phyloP scores from a whole-genome alignment of 2,797 vertebrate species.

The Mionectes olivaceus region DNA sequence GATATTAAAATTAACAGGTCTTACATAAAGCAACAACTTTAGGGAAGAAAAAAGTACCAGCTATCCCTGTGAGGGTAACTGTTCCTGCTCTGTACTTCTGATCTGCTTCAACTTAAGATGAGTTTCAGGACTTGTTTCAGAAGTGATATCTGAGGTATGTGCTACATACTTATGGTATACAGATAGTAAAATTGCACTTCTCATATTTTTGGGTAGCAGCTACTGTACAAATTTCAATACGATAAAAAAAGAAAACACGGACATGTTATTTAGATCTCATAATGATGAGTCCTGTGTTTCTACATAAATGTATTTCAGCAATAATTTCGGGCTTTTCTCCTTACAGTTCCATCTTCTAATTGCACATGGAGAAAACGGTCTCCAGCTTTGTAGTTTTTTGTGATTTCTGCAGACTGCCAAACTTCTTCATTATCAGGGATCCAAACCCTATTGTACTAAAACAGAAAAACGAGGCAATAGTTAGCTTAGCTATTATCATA shows the following conservation, averaged over 20 bases:
- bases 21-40: neutral
- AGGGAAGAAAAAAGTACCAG: neutral
- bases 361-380: conserved; percentile 82
- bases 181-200: neutral
- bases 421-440: conserved; percentile 91
- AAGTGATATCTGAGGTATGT: neutral
- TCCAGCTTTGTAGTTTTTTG: conserved; percentile 83
- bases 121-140: neutral
- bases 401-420: conserved; percentile 95
- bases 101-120: neutral
- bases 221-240: neutral
- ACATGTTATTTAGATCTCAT: neutral
- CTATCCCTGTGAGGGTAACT: neutral
- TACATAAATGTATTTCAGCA: neutral
- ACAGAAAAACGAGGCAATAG: neutral
- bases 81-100: no score
- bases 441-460: conserved; percentile 97
- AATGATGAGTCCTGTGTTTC: neutral
- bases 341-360: conserved; percentile 92
- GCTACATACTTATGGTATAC: neutral
- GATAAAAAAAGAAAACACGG: neutral
- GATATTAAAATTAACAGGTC: neutral
- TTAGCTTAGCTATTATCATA: neutral
- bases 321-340: conserved; percentile 29
- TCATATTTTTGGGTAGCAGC: neutral